Percentiles rank a stretch among this genome's conserved stretches.
Conservation (phyloP, 2,888 invertebrate genomes). For the Enchytraeus crypticus region DNA sequence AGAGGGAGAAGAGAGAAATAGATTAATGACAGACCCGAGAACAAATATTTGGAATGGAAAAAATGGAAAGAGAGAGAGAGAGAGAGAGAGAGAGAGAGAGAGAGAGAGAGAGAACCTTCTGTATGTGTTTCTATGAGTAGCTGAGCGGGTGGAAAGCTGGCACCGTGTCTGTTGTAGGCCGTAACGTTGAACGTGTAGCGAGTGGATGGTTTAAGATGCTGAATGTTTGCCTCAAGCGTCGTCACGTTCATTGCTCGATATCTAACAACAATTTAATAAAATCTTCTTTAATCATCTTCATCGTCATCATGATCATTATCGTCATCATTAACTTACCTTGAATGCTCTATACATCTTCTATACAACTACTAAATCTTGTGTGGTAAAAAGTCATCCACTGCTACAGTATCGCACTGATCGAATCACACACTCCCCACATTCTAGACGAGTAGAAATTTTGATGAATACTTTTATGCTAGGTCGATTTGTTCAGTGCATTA, state of each 20-base stretch:
- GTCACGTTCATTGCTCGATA: constrained; percentile 75
- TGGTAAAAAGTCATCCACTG: background rate
- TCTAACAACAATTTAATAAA: constrained; percentile 51
- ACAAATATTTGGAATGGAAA: too few species aligned
- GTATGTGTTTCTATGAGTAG: constrained; percentile 60
- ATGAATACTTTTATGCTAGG: too few species aligned
- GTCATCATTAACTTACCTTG: background rate
- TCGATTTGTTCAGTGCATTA: too few species aligned
- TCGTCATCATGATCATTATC: background rate
- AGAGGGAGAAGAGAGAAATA: too few species aligned
- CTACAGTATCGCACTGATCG: background rate
- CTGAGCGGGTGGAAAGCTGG: constrained; percentile 62
- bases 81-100: too few species aligned
- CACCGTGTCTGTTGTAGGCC: constrained; percentile 66
- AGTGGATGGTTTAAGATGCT: constrained; percentile 71
- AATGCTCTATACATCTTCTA: background rate
- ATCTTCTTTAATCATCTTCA: background rate
- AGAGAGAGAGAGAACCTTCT: constrained; percentile 41
- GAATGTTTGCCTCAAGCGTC: constrained; percentile 63
- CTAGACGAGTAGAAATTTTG: too few species aligned
- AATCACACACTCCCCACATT: background rate
- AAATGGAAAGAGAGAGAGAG: too few species aligned
- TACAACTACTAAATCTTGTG: too few species aligned
- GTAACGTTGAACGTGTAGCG: constrained; percentile 77
- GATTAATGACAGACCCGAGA: too few species aligned